Evolutionary conservation across 2,888 invertebrate species (phyloP).

Genomic region (Lithophane semibrunnea): DNA sequence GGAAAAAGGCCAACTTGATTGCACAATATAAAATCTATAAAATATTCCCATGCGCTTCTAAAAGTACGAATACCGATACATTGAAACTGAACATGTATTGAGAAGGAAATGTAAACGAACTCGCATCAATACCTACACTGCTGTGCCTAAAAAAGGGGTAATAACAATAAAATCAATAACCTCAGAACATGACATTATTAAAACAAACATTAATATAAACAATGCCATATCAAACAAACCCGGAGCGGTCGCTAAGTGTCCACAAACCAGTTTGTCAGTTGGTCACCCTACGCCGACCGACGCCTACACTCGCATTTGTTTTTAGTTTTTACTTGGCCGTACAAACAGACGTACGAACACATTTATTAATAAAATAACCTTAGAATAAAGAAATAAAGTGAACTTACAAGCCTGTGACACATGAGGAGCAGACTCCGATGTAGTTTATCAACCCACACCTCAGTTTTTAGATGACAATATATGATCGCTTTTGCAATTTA

Average conservation of each 20-base stretch:
- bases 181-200: slow-evolving; percentile 46
- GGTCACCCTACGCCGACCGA: slow-evolving; percentile 57
- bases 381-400: slow-evolving; percentile 41
- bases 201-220: slow-evolving; percentile 61
- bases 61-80: neutral
- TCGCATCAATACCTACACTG: slow-evolving; percentile 11
- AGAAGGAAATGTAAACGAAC: slow-evolving; percentile 33
- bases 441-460: slow-evolving; percentile 23
- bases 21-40: slow-evolving; percentile 32
- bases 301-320: slow-evolving; percentile 74
- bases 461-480: neutral
- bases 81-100: slow-evolving; percentile 5
- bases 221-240: slow-evolving; percentile 36
- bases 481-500: neutral
- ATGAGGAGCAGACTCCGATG: slow-evolving; percentile 11
- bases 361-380: slow-evolving; percentile 54
- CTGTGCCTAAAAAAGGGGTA: slow-evolving; percentile 21
- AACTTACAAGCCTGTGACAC: slow-evolving; percentile 18
- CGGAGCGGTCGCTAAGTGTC: slow-evolving; percentile 55
- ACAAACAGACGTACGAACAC: slow-evolving; percentile 41
- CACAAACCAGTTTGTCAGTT: slow-evolving; percentile 61
- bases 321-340: slow-evolving; percentile 67
- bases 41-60: slow-evolving; percentile 22
- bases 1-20: slow-evolving; percentile 3
- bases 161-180: slow-evolving; percentile 52